phyloP scores from a whole-genome alignment of 2,113 vertebrate genomes.

The Mystacornis crossleyi region DNA sequence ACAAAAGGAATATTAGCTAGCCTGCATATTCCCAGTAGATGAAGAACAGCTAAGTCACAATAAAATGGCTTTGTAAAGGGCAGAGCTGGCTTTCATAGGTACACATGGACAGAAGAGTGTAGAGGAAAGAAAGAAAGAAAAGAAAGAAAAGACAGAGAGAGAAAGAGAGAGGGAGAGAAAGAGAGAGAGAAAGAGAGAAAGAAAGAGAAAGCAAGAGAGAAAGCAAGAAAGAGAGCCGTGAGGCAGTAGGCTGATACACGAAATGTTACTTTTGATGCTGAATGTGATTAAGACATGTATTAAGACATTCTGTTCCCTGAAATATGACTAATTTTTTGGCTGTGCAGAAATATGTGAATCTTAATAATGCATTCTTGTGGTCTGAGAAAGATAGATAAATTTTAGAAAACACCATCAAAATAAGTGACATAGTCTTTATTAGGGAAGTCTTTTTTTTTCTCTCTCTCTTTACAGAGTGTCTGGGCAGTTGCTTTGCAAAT shows the following conservation, averaged over 20 bases:
- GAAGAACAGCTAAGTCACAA: background rate
- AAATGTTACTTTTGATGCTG: background rate
- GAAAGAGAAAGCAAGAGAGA: background rate
- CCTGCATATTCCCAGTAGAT: background rate
- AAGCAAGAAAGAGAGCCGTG: background rate
- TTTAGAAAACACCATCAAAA: background rate
- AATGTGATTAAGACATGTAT: background rate
- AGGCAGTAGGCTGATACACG: background rate
- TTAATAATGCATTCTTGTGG: background rate
- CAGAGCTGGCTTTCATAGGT: background rate
- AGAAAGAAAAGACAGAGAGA: no score
- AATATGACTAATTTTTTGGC: background rate
- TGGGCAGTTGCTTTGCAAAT: background rate
- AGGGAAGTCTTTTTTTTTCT: background rate
- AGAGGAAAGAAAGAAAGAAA: background rate
- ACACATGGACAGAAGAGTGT: background rate
- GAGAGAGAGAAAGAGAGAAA: accelerated
- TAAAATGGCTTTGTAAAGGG: background rate
- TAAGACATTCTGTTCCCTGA: background rate
- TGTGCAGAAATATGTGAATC: background rate
- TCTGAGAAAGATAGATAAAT: background rate
- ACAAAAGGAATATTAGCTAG: background rate
- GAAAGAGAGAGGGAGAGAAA: background rate
- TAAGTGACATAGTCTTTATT: background rate
- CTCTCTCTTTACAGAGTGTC: background rate